These are phyloP conservation scores for Herpetotheres cachinnans DNA, from an alignment of 2,113 vertebrate genomes.

Conservation along the genomic window DNA sequence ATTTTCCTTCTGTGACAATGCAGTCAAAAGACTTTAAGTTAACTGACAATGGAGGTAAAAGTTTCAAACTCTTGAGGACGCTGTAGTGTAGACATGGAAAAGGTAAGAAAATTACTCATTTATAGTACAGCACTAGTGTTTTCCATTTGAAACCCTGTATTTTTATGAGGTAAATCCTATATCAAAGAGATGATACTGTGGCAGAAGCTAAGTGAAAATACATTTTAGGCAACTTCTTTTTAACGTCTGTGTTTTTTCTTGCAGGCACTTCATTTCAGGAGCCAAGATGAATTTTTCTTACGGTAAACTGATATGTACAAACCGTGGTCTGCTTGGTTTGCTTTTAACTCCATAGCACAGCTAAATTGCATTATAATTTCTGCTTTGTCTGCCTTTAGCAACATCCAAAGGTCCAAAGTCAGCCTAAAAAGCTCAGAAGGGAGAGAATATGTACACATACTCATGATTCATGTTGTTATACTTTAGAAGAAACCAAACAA, in stretches of 20 bases:
- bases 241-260: neutral
- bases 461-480: neutral
- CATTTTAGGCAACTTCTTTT: neutral
- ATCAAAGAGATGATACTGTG: neutral
- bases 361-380: neutral
- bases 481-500: neutral
- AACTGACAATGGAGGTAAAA: neutral
- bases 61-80: neutral
- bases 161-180: neutral
- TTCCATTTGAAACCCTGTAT: neutral
- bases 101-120: neutral
- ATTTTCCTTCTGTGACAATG: neutral
- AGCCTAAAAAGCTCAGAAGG: conserved; percentile 16
- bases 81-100: neutral
- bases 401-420: neutral
- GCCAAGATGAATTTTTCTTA: neutral
- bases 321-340: neutral
- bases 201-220: neutral
- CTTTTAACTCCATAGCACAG: neutral
- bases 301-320: neutral
- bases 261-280: neutral
- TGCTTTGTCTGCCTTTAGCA: neutral
- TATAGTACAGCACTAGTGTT: neutral
- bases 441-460: neutral
- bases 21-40: neutral